Evolutionary conservation across 64 coral and sea anemone genomes (phyloP), one percentile per base, ranked within the genome.

Genomic region (Actinia tenebrosa): DNA sequence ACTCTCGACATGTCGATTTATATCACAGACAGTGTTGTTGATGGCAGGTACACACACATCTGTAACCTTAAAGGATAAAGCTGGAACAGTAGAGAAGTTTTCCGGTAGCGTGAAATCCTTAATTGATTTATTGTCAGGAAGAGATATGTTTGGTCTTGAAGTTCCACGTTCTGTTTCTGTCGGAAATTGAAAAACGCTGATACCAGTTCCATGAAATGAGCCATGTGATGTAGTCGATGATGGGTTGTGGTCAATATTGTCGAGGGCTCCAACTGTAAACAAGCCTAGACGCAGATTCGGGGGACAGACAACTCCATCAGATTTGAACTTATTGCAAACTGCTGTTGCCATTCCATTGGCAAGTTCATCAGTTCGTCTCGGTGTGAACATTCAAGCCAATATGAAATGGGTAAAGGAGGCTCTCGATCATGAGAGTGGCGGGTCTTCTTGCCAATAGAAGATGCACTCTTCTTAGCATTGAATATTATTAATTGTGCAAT

Each of bases 161-260:
- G 16, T 11, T 17, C 75, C 15, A 79, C 18, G 19, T 78, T 63
- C 78, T 2, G 86, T 69, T 16, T 18, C 82, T 83, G 71, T 87
- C 87, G 84, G 78, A 47, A 87, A 82, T 52, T 87, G 90, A 91
- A 91, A 17, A 91, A 44, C 30, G 86, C 84, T 72, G 46, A 91
- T 87, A 5, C 90, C 77, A 26, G 90, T 87, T 18, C 90, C 61
- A n/a, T 91, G 85, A 83, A 91, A 91, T 19, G 90, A 87, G 53
- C 85, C 90, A 58, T 91, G 77, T 71, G 90, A 84, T 87, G 78
- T 91, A 53, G 75, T 91, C 56, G 90, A 87, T 53, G 90, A 91
- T 43, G 90, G 90, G 22, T 91, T 91, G 23, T 91, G 54, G 47
- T 91, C 89, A 68, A 87, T 82, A 75, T 87, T 83, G 84, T 87